phyloP scores from a whole-genome alignment of 2,797 vertebrate genomes.

The Fundulus diaphanus region DNA sequence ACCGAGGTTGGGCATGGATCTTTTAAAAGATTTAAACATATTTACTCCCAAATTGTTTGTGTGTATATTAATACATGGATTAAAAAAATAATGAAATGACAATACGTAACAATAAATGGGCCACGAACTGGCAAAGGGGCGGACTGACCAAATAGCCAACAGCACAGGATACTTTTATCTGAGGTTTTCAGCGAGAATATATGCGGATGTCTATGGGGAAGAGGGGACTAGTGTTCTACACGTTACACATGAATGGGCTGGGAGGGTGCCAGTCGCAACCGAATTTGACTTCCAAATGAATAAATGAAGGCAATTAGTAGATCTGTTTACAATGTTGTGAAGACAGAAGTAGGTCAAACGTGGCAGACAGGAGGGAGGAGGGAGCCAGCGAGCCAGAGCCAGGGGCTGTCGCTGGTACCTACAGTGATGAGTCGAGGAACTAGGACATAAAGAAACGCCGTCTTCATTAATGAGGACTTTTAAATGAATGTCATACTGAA shows the following conservation, averaged over 20 bases:
- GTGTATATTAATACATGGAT: background rate
- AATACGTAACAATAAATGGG: background rate
- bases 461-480: constrained; percentile 78
- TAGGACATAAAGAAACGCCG: constrained; percentile 72
- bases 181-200: constrained; percentile 28
- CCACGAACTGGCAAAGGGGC: background rate
- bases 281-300: constrained; percentile 82
- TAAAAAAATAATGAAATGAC: background rate
- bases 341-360: constrained; percentile 82
- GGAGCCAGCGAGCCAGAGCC: constrained; percentile 58
- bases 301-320: constrained; percentile 84
- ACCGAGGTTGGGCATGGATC: background rate
- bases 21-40: background rate
- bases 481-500: constrained; percentile 77
- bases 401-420: constrained; percentile 71
- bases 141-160: background rate
- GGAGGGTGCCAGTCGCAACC: constrained; percentile 68
- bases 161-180: constrained; percentile 40
- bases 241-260: constrained; percentile 77
- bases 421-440: constrained; percentile 71
- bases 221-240: constrained; percentile 54
- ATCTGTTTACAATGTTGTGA: constrained; percentile 79
- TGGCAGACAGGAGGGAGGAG: constrained; percentile 61
- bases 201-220: constrained; percentile 26
- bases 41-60: background rate